Base-by-base conservation (phyloP, 2,888 invertebrate genomes). In the Mesochorus sp. region DNA sequence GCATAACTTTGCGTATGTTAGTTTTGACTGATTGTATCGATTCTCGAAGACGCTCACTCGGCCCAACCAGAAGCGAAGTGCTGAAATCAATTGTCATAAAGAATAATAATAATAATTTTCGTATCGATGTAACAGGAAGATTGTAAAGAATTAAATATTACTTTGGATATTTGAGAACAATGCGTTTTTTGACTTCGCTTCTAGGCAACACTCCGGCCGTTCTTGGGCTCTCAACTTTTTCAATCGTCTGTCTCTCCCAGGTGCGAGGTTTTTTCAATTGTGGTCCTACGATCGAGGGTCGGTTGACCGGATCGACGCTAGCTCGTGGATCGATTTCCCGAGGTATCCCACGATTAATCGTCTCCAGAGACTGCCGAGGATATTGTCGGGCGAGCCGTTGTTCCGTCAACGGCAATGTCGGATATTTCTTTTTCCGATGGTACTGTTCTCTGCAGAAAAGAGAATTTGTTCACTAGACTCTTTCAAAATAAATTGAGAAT, bases 391-490 rank as follows among this genome's bases (percentile, higher is more conserved):
- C 26, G 2, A 88, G 70, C 42, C 88, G 82, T 17, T 88, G 79
- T 51, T 86, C 80, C 0, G 88, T 87, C 5, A 87, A 76, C 2
- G 88, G 87, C 17, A 88, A 76, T 26, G 88, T 83, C 37, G 88
- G 88, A 47, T 82, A 82, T 64, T 72, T 88, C 67, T 87, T 89
- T 61, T 80, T 86, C 21, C 88, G 85, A 26, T 88, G 86, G 79
- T 84, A 89, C 17, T 88, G 88, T 64, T 86, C 84, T 74, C 88
- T 88, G 57, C n/a, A n/a, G n/a, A n/a, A n/a, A n/a, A n/a, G n/a
- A 0, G 82, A 82, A 55, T 26, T 17, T 44, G 10, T 17, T 12
- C 8, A 44, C 8, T 3, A 44, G n/a, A n/a, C n/a, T n/a, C n/a
- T n/a, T n/a, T n/a, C n/a, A n/a, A n/a, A 62, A 55, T n/a, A 14